Conservation (phyloP, 2,113 vertebrate genomes). For the Nasalis larvatus region DNA sequence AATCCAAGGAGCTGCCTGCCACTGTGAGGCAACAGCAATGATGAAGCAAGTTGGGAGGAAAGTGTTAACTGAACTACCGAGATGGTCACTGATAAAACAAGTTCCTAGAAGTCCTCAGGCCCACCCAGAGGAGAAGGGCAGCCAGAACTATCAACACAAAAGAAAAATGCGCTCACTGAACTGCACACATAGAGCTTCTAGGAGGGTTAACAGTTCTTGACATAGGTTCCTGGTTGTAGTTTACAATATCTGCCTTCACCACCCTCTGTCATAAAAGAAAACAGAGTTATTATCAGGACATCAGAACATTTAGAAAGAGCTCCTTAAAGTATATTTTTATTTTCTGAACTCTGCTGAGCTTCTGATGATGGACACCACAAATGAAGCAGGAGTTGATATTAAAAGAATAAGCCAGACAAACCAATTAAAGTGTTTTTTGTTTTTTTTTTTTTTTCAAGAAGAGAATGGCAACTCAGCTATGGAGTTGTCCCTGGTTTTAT, state of each 20-base stretch:
- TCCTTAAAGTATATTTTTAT: constrained; percentile 68
- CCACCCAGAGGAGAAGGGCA: constrained; percentile 61
- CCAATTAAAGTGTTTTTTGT: not conserved
- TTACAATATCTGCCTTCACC: constrained; percentile 99
- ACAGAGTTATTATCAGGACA: constrained; percentile 76
- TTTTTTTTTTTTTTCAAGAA: not conserved
- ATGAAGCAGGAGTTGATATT: constrained; percentile 16
- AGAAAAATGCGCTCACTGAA: constrained; percentile 82
- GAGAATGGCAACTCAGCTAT: not conserved
- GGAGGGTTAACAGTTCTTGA: constrained; percentile 91
- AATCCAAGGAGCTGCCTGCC: constrained; percentile 61
- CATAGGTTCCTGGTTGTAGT: constrained; percentile 97
- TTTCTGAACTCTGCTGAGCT: constrained; percentile 63
- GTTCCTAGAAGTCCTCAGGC: constrained; percentile 62
- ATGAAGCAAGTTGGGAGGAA: not conserved
- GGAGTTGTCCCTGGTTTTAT: not conserved
- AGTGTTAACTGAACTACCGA: constrained; percentile 59
- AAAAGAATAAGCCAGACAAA: not conserved
- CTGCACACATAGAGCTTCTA: constrained; percentile 95
- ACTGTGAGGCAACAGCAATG: constrained; percentile 50
- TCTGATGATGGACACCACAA: constrained; percentile 51
- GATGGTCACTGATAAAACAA: constrained; percentile 77
- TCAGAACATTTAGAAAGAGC: constrained; percentile 53
- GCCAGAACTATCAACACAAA: constrained; percentile 53
- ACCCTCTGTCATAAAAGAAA: constrained; percentile 90